Evolutionary conservation across 2,797 vertebrate species (phyloP).

Genomic region (Phataginus tricuspis): DNA sequence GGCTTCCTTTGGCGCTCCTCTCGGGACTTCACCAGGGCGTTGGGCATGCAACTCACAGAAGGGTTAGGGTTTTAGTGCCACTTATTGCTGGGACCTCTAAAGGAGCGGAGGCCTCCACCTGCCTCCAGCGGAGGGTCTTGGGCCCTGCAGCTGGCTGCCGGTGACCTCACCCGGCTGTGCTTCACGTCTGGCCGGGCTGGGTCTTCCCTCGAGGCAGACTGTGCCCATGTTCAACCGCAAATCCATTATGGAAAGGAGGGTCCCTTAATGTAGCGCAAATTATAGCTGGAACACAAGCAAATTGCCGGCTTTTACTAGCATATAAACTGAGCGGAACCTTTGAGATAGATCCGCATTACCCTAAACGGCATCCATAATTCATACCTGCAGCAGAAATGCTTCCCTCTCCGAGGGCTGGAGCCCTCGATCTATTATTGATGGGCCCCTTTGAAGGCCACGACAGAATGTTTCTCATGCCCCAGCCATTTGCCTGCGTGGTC

Average conservation of each 20-base stretch:
- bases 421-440: constrained; percentile 94
- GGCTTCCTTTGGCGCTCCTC: background rate
- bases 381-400: constrained; percentile 92
- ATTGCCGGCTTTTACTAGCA: constrained; percentile 87
- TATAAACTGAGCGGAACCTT: constrained; percentile 87
- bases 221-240: constrained; percentile 76
- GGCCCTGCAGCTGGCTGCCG: fast-evolving
- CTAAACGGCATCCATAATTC: constrained; percentile 96
- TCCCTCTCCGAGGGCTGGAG: constrained; percentile 89
- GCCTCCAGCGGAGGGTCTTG: fast-evolving
- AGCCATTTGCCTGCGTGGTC: constrained; percentile 87
- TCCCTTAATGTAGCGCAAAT: constrained; percentile 83
- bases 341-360: constrained; percentile 89
- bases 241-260: constrained; percentile 81
- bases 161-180: background rate
- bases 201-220: constrained; percentile 50
- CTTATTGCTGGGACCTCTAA: background rate
- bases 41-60: background rate
- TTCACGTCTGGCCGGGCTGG: background rate
- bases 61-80: background rate
- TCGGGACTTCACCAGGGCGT: background rate
- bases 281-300: constrained; percentile 85
- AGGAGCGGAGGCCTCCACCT: background rate
- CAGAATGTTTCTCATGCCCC: constrained; percentile 88
- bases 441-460: constrained; percentile 87